Conservation (phyloP, 2,113 vertebrate genomes). For the Lagenorhynchus albirostris region DNA sequence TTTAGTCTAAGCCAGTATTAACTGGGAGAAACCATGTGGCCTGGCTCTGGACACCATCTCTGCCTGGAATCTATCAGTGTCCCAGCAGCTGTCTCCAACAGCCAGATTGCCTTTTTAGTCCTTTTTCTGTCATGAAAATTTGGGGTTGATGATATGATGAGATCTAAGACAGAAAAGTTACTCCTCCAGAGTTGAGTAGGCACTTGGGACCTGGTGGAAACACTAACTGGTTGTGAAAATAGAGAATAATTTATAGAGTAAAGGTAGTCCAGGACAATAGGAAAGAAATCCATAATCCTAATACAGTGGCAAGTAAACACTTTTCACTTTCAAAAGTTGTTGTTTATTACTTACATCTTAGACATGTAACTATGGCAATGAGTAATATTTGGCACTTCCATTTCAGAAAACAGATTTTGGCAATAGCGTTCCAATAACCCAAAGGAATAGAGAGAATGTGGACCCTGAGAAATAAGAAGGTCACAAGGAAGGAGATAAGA, state of each 20-base stretch:
- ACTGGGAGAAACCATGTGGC: not conserved
- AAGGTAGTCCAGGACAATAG: not conserved
- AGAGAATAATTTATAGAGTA: not conserved
- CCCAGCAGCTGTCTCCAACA: not conserved
- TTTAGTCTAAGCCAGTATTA: not conserved
- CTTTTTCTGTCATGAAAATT: not conserved
- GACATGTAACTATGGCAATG: not conserved
- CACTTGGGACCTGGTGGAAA: not conserved
- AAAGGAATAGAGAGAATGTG: not conserved
- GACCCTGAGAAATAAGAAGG: not conserved
- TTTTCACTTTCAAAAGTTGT: not conserved
- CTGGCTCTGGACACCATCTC: not conserved
- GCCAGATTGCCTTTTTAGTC: not conserved
- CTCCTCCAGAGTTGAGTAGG: not conserved
- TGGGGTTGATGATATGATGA: not conserved
- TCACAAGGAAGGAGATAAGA: not conserved
- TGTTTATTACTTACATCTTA: not conserved
- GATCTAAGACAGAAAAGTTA: not conserved
- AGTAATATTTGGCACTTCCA: not conserved
- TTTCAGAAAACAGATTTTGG: not conserved
- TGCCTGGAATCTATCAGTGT: not conserved
- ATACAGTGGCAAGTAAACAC: not conserved
- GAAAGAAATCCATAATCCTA: not conserved
- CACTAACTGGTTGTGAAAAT: not conserved
- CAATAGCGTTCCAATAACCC: not conserved